These are phyloP conservation scores for Acropora yongei DNA, from an alignment of 64 coral and sea anemone species.

Conservation along the genomic window DNA sequence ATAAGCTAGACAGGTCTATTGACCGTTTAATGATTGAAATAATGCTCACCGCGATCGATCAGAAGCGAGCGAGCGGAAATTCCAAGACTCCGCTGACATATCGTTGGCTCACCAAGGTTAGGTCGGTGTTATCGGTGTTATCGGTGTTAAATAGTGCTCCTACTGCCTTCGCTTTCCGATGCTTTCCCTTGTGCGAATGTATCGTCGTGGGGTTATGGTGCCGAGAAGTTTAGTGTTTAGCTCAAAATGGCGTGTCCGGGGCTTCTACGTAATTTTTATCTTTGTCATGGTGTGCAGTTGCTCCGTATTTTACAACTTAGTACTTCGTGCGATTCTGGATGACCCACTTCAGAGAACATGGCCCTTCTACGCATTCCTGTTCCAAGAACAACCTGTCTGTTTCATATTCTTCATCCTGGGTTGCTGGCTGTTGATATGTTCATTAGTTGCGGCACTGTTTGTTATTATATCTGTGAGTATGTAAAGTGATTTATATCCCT, in stretches of 20 bases:
- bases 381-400: background rate
- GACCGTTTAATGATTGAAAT: too few relatives aligned
- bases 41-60: too few relatives aligned
- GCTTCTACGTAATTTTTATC: conserved; percentile 4
- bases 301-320: background rate
- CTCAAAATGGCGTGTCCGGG: background rate
- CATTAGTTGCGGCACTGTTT: background rate
- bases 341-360: background rate
- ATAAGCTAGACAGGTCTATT: too few relatives aligned
- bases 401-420: background rate
- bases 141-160: too few relatives aligned
- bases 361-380: background rate
- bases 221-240: too few relatives aligned
- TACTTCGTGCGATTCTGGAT: background rate
- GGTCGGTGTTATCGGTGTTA: too few relatives aligned
- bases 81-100: too few relatives aligned
- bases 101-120: too few relatives aligned
- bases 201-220: background rate
- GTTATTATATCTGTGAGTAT: background rate
- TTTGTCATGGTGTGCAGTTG: conserved; percentile 8
- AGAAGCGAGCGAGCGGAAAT: too few relatives aligned
- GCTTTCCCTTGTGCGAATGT: too few relatives aligned
- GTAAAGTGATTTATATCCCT: background rate
- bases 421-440: background rate
- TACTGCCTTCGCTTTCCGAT: too few relatives aligned